A percentile compares a stretch with the other conserved stretches of the same genome.
Evolutionary conservation across 1,140 invertebrate genomes (phyloP).

Genomic region (Medauroidea extradentata): DNA sequence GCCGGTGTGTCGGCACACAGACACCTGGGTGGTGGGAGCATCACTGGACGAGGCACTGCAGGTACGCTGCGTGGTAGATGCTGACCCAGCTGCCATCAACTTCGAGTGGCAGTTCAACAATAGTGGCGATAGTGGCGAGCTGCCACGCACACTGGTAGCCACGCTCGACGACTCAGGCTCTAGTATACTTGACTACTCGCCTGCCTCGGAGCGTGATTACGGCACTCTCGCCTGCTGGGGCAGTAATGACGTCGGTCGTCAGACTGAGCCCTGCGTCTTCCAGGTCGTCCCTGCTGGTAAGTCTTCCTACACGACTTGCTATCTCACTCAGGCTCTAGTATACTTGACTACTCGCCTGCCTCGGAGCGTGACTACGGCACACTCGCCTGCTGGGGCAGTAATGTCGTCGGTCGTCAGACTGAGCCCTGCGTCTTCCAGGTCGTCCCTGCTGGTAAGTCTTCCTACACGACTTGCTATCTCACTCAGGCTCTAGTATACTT

Average conservation of each 20-base stretch:
- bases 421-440: slow-evolving; percentile 85
- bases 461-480: too few relatives aligned
- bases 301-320: too few relatives aligned
- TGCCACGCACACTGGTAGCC: slow-evolving; percentile 49
- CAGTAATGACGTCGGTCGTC: slow-evolving; percentile 74
- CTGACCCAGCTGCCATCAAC: slow-evolving; percentile 75
- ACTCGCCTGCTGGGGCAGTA: slow-evolving; percentile 74
- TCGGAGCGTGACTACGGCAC: slow-evolving; percentile 81
- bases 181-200: slow-evolving; percentile 74
- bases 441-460: slow-evolving; percentile 71
- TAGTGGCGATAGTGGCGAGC: slow-evolving; percentile 74
- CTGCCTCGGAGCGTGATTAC: slow-evolving; percentile 76
- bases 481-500: slow-evolving; percentile 64
- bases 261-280: slow-evolving; percentile 79
- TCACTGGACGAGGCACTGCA: slow-evolving; percentile 78
- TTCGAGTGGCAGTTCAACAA: slow-evolving; percentile 89
- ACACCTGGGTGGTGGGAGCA: slow-evolving; percentile 70
- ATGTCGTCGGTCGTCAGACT: slow-evolving; percentile 73
- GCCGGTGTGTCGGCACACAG: slow-evolving; percentile 66
- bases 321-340: slow-evolving; percentile 62
- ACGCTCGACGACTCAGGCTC: slow-evolving; percentile 51
- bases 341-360: slow-evolving; percentile 72
- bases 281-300: slow-evolving; percentile 83
- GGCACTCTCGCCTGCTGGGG: slow-evolving; percentile 78
- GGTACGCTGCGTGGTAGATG: slow-evolving; percentile 77